Evolutionary conservation across 2,888 invertebrate genomes (phyloP).

Genomic region (Leptopilina syphax): DNA sequence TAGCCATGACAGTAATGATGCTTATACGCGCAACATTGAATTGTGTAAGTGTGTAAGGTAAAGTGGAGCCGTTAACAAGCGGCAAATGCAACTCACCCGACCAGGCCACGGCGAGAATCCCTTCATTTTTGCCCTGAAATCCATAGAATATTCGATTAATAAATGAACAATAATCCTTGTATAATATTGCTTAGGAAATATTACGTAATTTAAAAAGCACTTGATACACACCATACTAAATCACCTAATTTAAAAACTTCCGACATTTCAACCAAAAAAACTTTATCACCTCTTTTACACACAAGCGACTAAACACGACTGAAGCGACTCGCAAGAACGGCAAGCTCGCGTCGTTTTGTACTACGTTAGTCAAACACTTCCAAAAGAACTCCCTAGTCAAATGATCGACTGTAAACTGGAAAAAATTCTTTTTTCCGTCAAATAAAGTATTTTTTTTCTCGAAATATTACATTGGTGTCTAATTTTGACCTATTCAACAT

Average conservation of each 20-base stretch:
- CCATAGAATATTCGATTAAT: slow-evolving; percentile 68
- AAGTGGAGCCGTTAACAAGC: slow-evolving; percentile 44
- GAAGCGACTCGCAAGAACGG: slow-evolving; percentile 69
- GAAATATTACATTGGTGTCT: too few relatives aligned
- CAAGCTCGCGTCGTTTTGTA: slow-evolving; percentile 40
- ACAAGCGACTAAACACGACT: slow-evolving; percentile 75
- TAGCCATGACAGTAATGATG: not conserved
- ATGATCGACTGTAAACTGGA: not conserved
- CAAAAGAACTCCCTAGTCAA: slow-evolving; percentile 2
- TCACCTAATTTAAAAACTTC: slow-evolving; percentile 82
- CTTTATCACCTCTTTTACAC: slow-evolving; percentile 64
- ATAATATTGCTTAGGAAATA: not conserved
- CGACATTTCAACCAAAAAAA: slow-evolving; percentile 76
- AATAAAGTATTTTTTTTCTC: not conserved
- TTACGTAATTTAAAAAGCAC: slow-evolving; percentile 35
- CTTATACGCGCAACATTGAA: slow-evolving; percentile 22
- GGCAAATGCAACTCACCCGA: slow-evolving; percentile 85
- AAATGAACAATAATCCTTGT: not conserved
- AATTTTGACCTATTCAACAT: too few relatives aligned
- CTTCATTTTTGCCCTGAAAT: slow-evolving; percentile 98
- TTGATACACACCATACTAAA: slow-evolving; percentile 82
- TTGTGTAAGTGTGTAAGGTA: slow-evolving; percentile 35
- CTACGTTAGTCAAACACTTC: not conserved
- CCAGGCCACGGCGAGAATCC: slow-evolving; percentile 98
- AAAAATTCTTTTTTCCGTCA: not conserved